Evolutionary conservation across 2,113 vertebrate genomes (phyloP).

Genomic region (Dicerorhinus sumatrensis): DNA sequence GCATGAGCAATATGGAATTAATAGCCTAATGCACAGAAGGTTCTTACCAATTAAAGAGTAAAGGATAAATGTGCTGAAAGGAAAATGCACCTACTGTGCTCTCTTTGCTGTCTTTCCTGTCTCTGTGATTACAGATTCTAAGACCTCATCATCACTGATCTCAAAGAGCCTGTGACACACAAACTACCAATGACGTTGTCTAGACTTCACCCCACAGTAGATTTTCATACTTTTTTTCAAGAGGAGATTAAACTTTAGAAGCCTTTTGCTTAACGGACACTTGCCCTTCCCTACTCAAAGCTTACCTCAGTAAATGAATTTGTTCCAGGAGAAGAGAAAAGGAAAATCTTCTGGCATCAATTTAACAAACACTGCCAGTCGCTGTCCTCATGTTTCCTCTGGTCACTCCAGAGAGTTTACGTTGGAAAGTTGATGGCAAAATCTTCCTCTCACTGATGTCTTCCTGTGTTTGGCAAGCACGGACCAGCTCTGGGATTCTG

Average conservation of each 20-base stretch:
- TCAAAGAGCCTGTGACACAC: background rate
- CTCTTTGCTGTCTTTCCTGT: background rate
- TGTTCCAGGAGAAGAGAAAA: background rate
- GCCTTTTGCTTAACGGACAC: background rate
- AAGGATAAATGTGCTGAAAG: background rate
- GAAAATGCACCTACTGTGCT: background rate
- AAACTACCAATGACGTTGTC: background rate
- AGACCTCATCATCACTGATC: background rate
- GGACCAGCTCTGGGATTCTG: background rate
- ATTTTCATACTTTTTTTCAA: background rate
- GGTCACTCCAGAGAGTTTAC: background rate
- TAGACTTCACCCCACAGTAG: background rate
- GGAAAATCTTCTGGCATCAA: background rate
- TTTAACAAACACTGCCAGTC: background rate
- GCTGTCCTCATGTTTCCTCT: slow-evolving; percentile 34
- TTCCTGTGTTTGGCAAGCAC: slow-evolving; percentile 17
- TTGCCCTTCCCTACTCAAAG: background rate
- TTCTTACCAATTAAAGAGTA: background rate
- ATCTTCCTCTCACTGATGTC: background rate
- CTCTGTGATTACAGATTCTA: background rate
- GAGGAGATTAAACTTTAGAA: slow-evolving; percentile 18
- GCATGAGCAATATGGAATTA: background rate
- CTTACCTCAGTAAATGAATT: background rate
- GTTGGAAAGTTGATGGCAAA: slow-evolving; percentile 31
- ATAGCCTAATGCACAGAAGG: background rate